Percentiles rank a stretch among this genome's conserved stretches.
Conservation (phyloP, 2,113 vertebrate species). For the Myiopsitta monachus region DNA sequence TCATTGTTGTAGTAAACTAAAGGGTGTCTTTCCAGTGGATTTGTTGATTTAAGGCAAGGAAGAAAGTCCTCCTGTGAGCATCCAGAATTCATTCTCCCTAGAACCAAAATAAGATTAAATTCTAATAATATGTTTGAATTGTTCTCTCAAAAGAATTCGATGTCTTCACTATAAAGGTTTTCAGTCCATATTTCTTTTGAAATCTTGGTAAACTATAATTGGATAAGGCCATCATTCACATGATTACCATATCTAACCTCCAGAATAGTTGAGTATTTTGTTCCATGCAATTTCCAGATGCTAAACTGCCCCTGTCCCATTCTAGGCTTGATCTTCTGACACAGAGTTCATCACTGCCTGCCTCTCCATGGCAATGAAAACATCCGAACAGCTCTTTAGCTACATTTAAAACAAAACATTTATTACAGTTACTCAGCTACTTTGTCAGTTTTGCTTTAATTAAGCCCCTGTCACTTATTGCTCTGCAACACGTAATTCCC, state of each 20-base stretch:
- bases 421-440: background rate
- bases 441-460: slow-evolving; percentile 35
- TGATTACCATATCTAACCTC: background rate
- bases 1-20: background rate
- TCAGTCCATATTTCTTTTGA: background rate
- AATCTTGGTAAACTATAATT: background rate
- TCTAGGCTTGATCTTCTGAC: background rate
- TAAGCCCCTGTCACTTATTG: slow-evolving; percentile 33
- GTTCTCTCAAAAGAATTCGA: background rate
- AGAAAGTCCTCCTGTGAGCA: background rate
- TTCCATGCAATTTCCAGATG: background rate
- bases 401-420: background rate
- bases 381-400: background rate
- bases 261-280: background rate
- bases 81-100: background rate
- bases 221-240: background rate
- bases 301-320: background rate
- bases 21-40: background rate
- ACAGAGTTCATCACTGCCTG: background rate
- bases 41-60: background rate
- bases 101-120: background rate
- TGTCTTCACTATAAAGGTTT: background rate
- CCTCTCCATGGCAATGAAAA: background rate
- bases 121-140: background rate
- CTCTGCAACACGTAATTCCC: slow-evolving; percentile 11